Evolutionary conservation across 64 coral and sea anemone species (phyloP).

Genomic region (Anthopleura sola): DNA sequence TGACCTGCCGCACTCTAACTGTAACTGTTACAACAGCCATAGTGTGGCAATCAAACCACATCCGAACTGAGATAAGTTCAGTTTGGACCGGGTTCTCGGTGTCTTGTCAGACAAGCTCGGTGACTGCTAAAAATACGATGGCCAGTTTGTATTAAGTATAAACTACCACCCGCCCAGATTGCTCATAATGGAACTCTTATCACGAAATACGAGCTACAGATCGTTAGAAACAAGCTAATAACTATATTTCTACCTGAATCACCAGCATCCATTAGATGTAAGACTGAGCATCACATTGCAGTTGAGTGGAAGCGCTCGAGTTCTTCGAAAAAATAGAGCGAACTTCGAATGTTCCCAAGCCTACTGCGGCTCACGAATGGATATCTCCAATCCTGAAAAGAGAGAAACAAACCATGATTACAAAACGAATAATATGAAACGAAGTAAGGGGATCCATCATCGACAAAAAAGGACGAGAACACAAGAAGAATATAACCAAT

Average conservation of each 20-base stretch:
- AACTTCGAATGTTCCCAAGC: slow-evolving; percentile 10
- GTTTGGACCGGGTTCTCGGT: slow-evolving; percentile 3
- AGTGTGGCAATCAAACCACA: slow-evolving; percentile 3
- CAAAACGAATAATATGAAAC: background rate
- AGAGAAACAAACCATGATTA: background rate
- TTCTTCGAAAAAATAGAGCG: slow-evolving; percentile 6
- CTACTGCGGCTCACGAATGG: slow-evolving; percentile 11
- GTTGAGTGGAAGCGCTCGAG: slow-evolving; percentile 8
- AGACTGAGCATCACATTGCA: slow-evolving; percentile 25
- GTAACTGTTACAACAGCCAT: background rate
- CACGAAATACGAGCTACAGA: slow-evolving; percentile 12
- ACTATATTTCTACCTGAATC: slow-evolving; percentile 18
- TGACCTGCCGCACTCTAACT: background rate
- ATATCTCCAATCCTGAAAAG: slow-evolving; percentile 15
- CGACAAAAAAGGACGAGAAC: background rate
- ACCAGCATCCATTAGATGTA: slow-evolving; percentile 22
- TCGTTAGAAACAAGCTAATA: background rate
- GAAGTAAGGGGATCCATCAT: background rate
- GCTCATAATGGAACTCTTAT: slow-evolving; percentile 22
- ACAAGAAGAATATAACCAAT: slow-evolving; percentile 6
- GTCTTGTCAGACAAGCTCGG: slow-evolving; percentile 10
- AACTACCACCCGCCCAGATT: slow-evolving; percentile 28
- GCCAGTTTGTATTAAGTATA: slow-evolving; percentile 24
- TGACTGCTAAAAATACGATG: slow-evolving; percentile 12
- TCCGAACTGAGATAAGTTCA: slow-evolving; percentile 11